phyloP scores from a whole-genome alignment of 1,140 invertebrate species.

The Thaumatotibia leucotreta region DNA sequence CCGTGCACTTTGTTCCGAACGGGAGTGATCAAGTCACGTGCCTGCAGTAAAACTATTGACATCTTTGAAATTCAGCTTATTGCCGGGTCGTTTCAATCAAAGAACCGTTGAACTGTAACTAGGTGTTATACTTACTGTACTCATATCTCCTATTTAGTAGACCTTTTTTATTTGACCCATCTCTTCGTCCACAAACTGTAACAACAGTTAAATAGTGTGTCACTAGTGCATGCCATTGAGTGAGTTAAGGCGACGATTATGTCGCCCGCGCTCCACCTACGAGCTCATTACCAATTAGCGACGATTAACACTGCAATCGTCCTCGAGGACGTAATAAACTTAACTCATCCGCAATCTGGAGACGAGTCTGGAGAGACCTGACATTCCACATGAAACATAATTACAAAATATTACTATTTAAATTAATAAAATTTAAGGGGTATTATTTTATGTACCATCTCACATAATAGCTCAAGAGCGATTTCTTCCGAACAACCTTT shows the following conservation, averaged over 20 bases:
- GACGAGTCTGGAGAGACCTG: conserved; percentile 34
- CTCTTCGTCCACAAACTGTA: not conserved
- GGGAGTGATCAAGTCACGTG: conserved; percentile 36
- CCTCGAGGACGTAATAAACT: conserved; percentile 55
- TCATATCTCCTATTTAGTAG: too few relatives aligned
- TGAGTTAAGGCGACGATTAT: conserved; percentile 48
- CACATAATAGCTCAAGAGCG: too few relatives aligned
- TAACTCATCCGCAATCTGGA: conserved; percentile 28
- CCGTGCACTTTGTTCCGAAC: conserved; percentile 35
- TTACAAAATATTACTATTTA: not conserved
- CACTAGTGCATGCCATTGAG: not conserved
- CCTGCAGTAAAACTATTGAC: conserved; percentile 43
- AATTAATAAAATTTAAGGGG: not conserved
- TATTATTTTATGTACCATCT: too few relatives aligned
- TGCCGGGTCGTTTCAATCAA: not conserved
- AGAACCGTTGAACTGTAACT: not conserved
- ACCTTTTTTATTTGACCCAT: not conserved
- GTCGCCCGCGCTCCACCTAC: conserved; percentile 73
- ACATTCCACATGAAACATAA: conserved; percentile 15
- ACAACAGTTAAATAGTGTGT: conserved; percentile 1
- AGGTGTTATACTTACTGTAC: not conserved
- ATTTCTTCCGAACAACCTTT: too few relatives aligned
- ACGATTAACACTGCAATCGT: conserved; percentile 67
- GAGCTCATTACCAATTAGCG: conserved; percentile 53
- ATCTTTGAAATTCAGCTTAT: conserved; percentile 24